These are phyloP conservation scores for Bombus superbus DNA, from an alignment of 1,140 invertebrate genomes.

Conservation along the genomic window DNA sequence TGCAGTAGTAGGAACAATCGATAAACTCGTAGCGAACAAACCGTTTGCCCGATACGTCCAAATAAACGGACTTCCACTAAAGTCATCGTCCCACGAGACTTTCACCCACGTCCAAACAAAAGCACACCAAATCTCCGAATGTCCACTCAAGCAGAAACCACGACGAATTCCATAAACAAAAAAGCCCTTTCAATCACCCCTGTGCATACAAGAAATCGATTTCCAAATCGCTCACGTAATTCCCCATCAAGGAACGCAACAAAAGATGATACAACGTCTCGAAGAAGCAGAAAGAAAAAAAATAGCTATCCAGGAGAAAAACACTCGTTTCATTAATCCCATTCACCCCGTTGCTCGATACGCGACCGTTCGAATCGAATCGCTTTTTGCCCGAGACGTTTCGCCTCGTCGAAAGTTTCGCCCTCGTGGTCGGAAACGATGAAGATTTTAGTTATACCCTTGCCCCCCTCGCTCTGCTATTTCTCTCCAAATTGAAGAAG, in stretches of 20 bases:
- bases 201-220: slow-evolving; percentile 15
- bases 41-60: background rate
- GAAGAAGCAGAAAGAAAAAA: background rate
- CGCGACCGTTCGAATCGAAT: slow-evolving; percentile 12
- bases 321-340: slow-evolving; percentile 13
- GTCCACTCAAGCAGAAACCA: background rate
- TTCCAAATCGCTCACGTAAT: slow-evolving; percentile 30
- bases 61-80: background rate
- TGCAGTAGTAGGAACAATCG: too few relatives aligned
- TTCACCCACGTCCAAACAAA: background rate
- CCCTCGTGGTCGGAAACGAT: slow-evolving; percentile 50
- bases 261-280: background rate
- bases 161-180: background rate
- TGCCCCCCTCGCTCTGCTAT: background rate
- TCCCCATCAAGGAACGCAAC: too few relatives aligned
- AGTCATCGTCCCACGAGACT: background rate
- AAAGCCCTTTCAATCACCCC: background rate
- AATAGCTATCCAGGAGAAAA: slow-evolving; percentile 7
- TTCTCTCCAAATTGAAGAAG: slow-evolving; percentile 54
- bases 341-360: background rate
- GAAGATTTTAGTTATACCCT: slow-evolving; percentile 71
- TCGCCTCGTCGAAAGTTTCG: background rate
- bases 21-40: background rate
- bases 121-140: background rate
- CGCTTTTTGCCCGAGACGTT: background rate